Percentiles rank a stretch among this genome's conserved stretches.
phyloP scores from a whole-genome alignment of 2,888 invertebrate species.

The Cosmia trapezina region DNA sequence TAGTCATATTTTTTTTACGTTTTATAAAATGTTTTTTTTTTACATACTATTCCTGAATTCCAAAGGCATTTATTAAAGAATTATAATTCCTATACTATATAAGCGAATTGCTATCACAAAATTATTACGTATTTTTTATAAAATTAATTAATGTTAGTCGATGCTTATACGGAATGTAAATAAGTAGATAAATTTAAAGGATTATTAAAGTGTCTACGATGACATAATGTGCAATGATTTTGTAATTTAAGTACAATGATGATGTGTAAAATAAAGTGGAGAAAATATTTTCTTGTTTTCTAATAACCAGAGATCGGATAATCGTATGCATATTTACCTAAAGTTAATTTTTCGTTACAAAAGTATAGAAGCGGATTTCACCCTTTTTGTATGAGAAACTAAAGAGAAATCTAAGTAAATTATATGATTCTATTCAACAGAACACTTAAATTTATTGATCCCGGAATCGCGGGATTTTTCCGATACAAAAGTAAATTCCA shows the following conservation, averaged over 20 bases:
- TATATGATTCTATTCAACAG: too few relatives aligned
- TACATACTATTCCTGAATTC: conserved; percentile 23
- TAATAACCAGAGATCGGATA: not conserved
- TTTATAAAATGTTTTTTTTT: conserved; percentile 31
- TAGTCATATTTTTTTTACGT: conserved; percentile 55
- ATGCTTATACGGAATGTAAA: conserved; percentile 57
- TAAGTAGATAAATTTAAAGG: conserved; percentile 53
- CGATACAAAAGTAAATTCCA: too few relatives aligned
- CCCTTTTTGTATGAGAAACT: too few relatives aligned
- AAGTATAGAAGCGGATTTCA: too few relatives aligned
- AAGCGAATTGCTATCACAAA: conserved; percentile 54
- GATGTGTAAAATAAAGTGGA: conserved; percentile 68
- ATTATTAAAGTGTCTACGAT: conserved; percentile 47
- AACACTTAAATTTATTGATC: too few relatives aligned
- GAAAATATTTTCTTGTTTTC: conserved; percentile 44
- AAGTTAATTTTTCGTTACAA: too few relatives aligned
- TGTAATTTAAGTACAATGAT: conserved; percentile 74
- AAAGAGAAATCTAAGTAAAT: too few relatives aligned
- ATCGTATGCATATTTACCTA: too few relatives aligned
- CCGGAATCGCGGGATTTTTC: too few relatives aligned
- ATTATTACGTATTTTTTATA: conserved; percentile 49
- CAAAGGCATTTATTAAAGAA: conserved; percentile 58
- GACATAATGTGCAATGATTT: conserved; percentile 70
- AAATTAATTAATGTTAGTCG: conserved; percentile 36
- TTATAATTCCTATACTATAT: conserved; percentile 32